phyloP scores from a whole-genome alignment of 2,888 invertebrate genomes.

The Apodemia hepburni region DNA sequence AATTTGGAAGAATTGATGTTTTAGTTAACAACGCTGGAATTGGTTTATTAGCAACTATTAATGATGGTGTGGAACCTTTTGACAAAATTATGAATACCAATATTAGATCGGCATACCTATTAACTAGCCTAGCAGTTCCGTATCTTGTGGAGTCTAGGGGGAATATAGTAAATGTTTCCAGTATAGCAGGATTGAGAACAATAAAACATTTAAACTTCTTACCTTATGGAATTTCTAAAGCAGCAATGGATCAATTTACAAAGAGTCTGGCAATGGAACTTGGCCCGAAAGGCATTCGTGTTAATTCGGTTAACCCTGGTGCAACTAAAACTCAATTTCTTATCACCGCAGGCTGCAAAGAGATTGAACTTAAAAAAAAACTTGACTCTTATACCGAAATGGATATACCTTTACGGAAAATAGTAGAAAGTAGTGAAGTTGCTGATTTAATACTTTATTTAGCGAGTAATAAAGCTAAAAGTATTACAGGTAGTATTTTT shows the following conservation, averaged over 20 bases:
- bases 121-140: slow-evolving; percentile 91
- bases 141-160: slow-evolving; percentile 89
- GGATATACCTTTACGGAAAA: slow-evolving; percentile 88
- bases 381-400: background rate
- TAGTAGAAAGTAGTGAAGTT: slow-evolving; percentile 91
- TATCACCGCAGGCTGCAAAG: slow-evolving; percentile 84
- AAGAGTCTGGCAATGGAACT: slow-evolving; percentile 92
- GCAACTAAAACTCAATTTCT: slow-evolving; percentile 86
- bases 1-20: slow-evolving; percentile 86
- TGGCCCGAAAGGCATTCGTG: slow-evolving; percentile 87
- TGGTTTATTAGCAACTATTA: slow-evolving; percentile 86
- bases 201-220: slow-evolving; percentile 83
- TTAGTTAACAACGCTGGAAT: slow-evolving; percentile 93
- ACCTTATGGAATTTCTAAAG: slow-evolving; percentile 95
- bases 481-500: slow-evolving; percentile 90
- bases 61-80: slow-evolving; percentile 89
- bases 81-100: slow-evolving; percentile 93
- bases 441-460: slow-evolving; percentile 95
- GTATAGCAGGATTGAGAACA: slow-evolving; percentile 88
- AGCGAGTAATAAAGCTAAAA: slow-evolving; percentile 91
- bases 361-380: slow-evolving; percentile 85
- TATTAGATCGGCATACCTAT: slow-evolving; percentile 86
- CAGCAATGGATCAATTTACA: slow-evolving; percentile 96
- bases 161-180: slow-evolving; percentile 95
- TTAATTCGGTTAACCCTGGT: slow-evolving; percentile 96